Evolutionary conservation across 2,113 vertebrate species (phyloP), one percentile per base, ranked within the genome.

Genomic region (Chloroceryle aenea): DNA sequence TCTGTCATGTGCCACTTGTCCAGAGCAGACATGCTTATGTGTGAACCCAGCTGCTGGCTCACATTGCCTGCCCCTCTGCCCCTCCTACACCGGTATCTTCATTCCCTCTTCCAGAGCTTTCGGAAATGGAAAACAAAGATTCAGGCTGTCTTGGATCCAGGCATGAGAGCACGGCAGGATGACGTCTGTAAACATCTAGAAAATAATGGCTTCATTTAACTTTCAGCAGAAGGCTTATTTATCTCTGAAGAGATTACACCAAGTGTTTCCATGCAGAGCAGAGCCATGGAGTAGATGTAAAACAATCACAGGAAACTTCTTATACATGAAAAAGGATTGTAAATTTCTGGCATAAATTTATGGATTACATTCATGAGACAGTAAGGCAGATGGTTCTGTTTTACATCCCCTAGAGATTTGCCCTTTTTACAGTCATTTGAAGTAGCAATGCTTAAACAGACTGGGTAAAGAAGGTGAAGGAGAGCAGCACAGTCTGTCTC

Each of bases 181-280:
- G 79, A 88, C 23, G 23, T 88, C 63, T 84, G 53, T 92, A 93
- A 97, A 95, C 84, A 86, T 88, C 5, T 52, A 88, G 76, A 87
- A 94, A 81, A 81, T 69, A 93, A 87, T 47, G 40, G 56, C 71
- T 84, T 93, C 34, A 87, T 87, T 91, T 85, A 83, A 63, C 82
- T 95, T 88, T 85, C 94, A 92, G 79, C 61, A 82, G 50, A 94
- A 80, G 59, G 75, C 67, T 93, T 95, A 83, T 96, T 96, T 97
- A 90, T 88, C 83, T 96, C 85, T 66, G 61, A 85, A 73, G 80
- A 88, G 53, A 88, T 92, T 93, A 63, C 68, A 69, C 32, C 66
- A 79, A 94, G 48, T 34, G 38, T 88, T 94, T 87, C 75, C 68
- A 93, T 23, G 48, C 88, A 93, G 67, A 93, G 48, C 75, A 87